These are phyloP conservation scores for Ganaspis sp. DNA, from an alignment of 1,140 invertebrate genomes.

Conservation along the genomic window DNA sequence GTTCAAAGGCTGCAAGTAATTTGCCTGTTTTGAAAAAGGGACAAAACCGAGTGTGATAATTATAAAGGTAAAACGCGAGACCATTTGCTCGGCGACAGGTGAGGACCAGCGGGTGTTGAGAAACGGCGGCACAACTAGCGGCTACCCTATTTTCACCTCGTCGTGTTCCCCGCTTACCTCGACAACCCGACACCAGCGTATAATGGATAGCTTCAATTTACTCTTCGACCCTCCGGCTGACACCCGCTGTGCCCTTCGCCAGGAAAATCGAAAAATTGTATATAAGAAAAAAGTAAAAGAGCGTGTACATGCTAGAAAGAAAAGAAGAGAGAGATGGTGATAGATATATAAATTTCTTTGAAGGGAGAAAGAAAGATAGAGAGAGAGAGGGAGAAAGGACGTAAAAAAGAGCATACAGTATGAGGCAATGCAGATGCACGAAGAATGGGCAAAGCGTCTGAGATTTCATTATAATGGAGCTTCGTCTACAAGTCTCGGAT, in stretches of 20 bases:
- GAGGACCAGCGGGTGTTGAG: constrained; percentile 8
- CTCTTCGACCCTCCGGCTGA: constrained; percentile 49
- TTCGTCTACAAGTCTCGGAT: background rate
- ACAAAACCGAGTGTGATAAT: background rate
- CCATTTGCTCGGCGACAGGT: constrained; percentile 1
- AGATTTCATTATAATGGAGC: constrained; percentile 49
- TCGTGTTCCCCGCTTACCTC: background rate
- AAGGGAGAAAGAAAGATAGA: background rate
- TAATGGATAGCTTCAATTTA: constrained; percentile 67
- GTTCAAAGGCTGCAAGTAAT: too few species aligned
- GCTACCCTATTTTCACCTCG: constrained; percentile 7
- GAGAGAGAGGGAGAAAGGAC: background rate
- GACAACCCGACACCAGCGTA: constrained; percentile 49
- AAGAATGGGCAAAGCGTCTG: constrained; percentile 34
- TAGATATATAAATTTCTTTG: background rate
- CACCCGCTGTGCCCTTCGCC: constrained; percentile 32
- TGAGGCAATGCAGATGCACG: constrained; percentile 26
- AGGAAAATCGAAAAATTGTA: constrained; percentile 57
- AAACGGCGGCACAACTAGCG: constrained; percentile 20
- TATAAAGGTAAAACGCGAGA: constrained; percentile 12
- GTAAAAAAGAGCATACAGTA: background rate
- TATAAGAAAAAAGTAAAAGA: background rate
- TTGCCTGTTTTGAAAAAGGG: background rate
- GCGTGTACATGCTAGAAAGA: background rate
- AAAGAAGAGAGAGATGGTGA: background rate